Evolutionary conservation across 2,113 vertebrate genomes (phyloP).

Genomic region (Nannobrachium achirus): DNA sequence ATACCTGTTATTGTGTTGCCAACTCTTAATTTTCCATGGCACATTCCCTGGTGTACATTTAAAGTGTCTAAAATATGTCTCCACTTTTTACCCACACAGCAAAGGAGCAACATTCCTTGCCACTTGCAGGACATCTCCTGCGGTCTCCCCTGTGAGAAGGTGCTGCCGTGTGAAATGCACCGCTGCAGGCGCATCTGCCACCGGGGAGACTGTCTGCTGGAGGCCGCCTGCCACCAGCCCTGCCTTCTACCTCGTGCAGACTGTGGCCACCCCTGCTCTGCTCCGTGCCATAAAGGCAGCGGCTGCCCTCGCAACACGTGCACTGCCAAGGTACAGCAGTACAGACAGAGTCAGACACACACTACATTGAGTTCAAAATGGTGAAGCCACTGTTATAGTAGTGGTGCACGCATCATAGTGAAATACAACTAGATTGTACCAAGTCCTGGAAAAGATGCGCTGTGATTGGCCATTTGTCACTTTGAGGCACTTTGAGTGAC

Average conservation of each 20-base stretch:
- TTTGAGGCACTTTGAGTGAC: too few relatives aligned
- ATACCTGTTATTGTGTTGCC: too few relatives aligned
- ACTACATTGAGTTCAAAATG: too few relatives aligned
- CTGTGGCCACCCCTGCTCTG: slow-evolving; percentile 92
- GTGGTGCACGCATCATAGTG: too few relatives aligned
- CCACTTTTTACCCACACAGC: slow-evolving; percentile 66
- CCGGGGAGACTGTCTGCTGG: slow-evolving; percentile 88
- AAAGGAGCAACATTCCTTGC: slow-evolving; percentile 96
- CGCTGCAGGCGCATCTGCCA: slow-evolving; percentile 94
- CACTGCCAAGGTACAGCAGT: slow-evolving; percentile 84
- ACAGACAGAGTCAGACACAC: neutral
- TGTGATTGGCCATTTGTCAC: too few relatives aligned
- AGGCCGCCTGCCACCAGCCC: slow-evolving; percentile 89
- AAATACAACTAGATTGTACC: too few relatives aligned
- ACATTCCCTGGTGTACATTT: too few relatives aligned
- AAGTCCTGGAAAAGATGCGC: too few relatives aligned
- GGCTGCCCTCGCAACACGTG: slow-evolving; percentile 87
- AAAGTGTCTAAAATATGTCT: neutral
- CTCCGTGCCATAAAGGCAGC: slow-evolving; percentile 87
- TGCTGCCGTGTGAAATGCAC: slow-evolving; percentile 89
- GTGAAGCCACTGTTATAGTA: too few relatives aligned
- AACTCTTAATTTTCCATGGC: neutral
- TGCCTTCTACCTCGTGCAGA: slow-evolving; percentile 84
- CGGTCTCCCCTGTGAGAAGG: slow-evolving; percentile 88
- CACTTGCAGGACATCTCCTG: slow-evolving; percentile 97